A percentile compares a stretch with the other conserved stretches of the same genome.
These are phyloP conservation scores for Dascillus cervinus DNA, from an alignment of 2,888 invertebrate species.

Conservation along the genomic window DNA sequence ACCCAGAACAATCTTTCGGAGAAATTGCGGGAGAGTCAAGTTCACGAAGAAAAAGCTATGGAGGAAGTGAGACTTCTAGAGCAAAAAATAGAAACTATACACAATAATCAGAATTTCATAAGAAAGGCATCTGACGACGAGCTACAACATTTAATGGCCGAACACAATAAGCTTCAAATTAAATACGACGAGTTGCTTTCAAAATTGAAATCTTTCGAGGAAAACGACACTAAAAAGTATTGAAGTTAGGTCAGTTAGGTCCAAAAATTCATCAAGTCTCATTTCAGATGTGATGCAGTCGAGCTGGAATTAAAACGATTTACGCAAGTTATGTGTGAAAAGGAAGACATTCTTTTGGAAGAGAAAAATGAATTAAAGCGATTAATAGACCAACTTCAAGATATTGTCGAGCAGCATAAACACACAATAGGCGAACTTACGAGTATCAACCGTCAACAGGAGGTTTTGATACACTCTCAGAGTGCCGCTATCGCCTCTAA, in stretches of 20 bases:
- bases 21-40: conserved; percentile 7
- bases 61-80: conserved; percentile 13
- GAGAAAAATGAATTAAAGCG: conserved; percentile 16
- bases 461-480: conserved; percentile 15
- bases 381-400: conserved; percentile 14
- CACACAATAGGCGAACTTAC: conserved; percentile 14
- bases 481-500: conserved; percentile 13
- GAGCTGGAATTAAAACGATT: conserved; percentile 13
- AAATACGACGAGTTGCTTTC: conserved; percentile 12
- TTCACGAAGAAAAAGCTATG: conserved; percentile 7
- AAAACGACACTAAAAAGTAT: conserved; percentile 12
- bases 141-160: conserved; percentile 8
- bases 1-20: conserved; percentile 4
- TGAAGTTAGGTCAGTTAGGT: no score
- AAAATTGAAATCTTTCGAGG: conserved; percentile 9
- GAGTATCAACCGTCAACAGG: conserved; percentile 15
- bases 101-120: conserved; percentile 2
- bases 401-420: conserved; percentile 15
- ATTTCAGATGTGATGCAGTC: no score
- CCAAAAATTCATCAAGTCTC: no score
- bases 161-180: conserved; percentile 9
- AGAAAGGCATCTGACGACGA: conserved; percentile 9
- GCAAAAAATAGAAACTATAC: conserved; percentile 12
- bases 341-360: conserved; percentile 9
- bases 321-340: conserved; percentile 8